Conservation (phyloP, 1,140 invertebrate genomes). For the Lordiphosa clarofinis region DNA sequence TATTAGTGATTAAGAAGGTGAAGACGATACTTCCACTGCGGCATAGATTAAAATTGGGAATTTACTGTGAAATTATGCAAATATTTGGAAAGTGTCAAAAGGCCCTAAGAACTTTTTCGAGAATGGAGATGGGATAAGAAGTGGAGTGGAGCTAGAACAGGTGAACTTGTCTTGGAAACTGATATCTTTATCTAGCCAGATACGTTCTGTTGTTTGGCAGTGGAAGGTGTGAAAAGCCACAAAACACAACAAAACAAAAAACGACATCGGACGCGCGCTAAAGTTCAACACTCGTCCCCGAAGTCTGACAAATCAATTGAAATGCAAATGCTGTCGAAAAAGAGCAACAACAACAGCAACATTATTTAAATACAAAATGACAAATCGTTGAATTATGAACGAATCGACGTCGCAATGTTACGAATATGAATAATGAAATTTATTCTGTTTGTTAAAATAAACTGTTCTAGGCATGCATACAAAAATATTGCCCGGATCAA, state of each 20-base stretch:
- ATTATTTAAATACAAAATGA: slow-evolving; percentile 74
- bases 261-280: too few species aligned
- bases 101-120: slow-evolving; percentile 21
- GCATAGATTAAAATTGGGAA: slow-evolving; percentile 56
- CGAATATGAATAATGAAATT: slow-evolving; percentile 6
- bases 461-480: too few species aligned
- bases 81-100: slow-evolving; percentile 67
- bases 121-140: background rate
- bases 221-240: slow-evolving; percentile 62
- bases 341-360: slow-evolving; percentile 15
- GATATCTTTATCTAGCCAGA: slow-evolving; percentile 59
- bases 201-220: slow-evolving; percentile 33
- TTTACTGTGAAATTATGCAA: slow-evolving; percentile 76
- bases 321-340: slow-evolving; percentile 60
- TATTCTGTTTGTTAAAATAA: slow-evolving; percentile 1
- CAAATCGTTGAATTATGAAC: slow-evolving; percentile 73
- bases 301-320: slow-evolving; percentile 53
- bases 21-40: background rate
- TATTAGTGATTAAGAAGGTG: slow-evolving; percentile 63
- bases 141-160: slow-evolving; percentile 17
- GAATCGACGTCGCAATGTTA: slow-evolving; percentile 28
- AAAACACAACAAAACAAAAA: slow-evolving; percentile 6
- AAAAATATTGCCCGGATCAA: background rate
- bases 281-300: slow-evolving; percentile 55
- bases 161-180: slow-evolving; percentile 46